Evolutionary conservation across 1,140 invertebrate genomes (phyloP).

Genomic region (Drosophila varians): DNA sequence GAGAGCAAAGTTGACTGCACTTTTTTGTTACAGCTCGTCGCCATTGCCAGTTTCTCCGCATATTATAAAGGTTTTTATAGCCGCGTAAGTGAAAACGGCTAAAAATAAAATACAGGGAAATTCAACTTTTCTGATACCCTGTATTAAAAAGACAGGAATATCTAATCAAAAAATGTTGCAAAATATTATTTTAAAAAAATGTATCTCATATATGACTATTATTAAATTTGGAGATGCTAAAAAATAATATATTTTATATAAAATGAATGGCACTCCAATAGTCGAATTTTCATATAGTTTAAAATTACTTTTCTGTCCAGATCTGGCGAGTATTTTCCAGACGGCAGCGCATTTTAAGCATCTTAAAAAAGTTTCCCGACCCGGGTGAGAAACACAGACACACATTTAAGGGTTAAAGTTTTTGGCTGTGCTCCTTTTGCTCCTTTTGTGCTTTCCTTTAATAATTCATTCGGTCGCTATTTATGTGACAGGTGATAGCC

Average conservation of each 20-base stretch:
- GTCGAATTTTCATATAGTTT: not conserved
- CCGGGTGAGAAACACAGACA: conserved; percentile 12
- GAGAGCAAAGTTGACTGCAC: conserved; percentile 43
- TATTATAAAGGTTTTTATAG: conserved; percentile 73
- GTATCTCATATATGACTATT: too few species aligned
- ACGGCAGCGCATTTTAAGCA: conserved; percentile 71
- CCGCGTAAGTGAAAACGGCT: conserved; percentile 27
- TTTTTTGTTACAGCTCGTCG: conserved; percentile 40
- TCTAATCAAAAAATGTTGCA: too few species aligned
- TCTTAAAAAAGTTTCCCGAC: conserved; percentile 60
- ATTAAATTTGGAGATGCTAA: too few species aligned
- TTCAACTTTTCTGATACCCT: conserved; percentile 47
- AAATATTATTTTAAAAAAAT: not conserved
- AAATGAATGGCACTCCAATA: not conserved
- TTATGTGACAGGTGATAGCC: conserved; percentile 75
- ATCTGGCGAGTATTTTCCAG: conserved; percentile 51
- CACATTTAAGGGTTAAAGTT: conserved; percentile 44
- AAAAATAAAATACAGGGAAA: conserved; percentile 22
- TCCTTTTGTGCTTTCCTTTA: conserved; percentile 55
- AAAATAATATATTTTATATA: too few species aligned
- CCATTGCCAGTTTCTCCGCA: conserved; percentile 45
- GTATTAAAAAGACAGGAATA: too few species aligned
- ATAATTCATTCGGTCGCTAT: conserved; percentile 68
- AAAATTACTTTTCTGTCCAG: conserved; percentile 30
- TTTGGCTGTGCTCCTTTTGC: conserved; percentile 33